Percentiles rank a stretch among this genome's conserved stretches.
phyloP scores from a whole-genome alignment of 2,888 invertebrate genomes.

The Habroteleia sp. region DNA sequence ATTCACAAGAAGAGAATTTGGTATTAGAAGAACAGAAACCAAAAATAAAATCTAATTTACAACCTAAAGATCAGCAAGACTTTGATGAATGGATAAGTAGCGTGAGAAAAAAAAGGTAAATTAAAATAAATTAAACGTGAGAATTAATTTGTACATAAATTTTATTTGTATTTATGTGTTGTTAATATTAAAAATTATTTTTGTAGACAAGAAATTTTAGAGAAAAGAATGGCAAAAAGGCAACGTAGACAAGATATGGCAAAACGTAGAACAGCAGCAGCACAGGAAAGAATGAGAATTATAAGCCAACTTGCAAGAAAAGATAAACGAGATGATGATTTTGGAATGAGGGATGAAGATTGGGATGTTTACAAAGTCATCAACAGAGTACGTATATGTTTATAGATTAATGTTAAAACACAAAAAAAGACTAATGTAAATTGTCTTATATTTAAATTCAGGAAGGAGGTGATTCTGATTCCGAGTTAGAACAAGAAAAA shows the following conservation, averaged over 20 bases:
- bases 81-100: conserved; percentile 83
- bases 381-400: conserved; percentile 84
- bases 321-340: conserved; percentile 92
- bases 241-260: conserved; percentile 94
- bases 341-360: conserved; percentile 96
- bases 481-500: conserved; percentile 95
- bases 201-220: conserved; percentile 86
- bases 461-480: conserved; percentile 92
- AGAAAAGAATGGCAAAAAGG: conserved; percentile 87
- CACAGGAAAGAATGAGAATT: conserved; percentile 96
- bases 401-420: no score
- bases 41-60: conserved; percentile 80
- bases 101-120: conserved; percentile 84
- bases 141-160: no score
- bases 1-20: conserved; percentile 84
- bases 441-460: conserved; percentile 62
- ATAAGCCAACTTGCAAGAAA: conserved; percentile 93
- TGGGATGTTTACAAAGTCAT: conserved; percentile 98
- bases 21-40: conserved; percentile 82
- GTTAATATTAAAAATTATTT: not conserved
- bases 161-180: not conserved
- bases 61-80: conserved; percentile 82
- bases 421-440: no score
- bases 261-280: conserved; percentile 93
- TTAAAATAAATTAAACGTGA: not conserved